Percentiles rank a stretch among this genome's conserved stretches.
Evolutionary conservation across 2,797 vertebrate species (phyloP).

Genomic region (Capromys pilorides): DNA sequence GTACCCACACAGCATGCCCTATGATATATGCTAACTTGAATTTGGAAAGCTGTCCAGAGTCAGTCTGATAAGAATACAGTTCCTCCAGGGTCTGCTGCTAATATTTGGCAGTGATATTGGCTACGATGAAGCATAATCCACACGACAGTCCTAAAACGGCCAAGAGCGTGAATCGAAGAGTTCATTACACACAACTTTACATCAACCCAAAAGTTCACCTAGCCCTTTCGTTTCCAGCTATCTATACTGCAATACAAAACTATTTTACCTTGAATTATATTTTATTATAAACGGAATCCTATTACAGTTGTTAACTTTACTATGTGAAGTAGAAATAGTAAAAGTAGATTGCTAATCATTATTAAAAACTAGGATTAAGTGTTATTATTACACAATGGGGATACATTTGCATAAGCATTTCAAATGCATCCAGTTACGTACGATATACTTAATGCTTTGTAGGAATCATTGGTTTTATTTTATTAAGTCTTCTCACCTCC

Average conservation of each 20-base stretch:
- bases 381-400: not conserved
- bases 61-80: not conserved
- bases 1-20: too few species aligned
- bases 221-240: not conserved
- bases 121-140: not conserved
- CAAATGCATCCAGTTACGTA: not conserved
- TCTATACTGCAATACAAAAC: not conserved
- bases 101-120: not conserved
- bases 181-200: not conserved
- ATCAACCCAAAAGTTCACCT: not conserved
- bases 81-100: not conserved
- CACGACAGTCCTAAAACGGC: not conserved
- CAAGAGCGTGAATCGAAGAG: not conserved
- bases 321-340: not conserved
- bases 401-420: not conserved
- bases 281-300: not conserved
- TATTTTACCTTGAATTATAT: conserved; percentile 6
- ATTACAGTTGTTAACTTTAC: not conserved
- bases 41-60: not conserved
- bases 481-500: not conserved
- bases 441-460: not conserved
- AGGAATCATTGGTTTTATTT: not conserved
- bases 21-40: not conserved
- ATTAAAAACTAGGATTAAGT: not conserved
- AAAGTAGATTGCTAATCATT: not conserved